Evolutionary conservation across 1,140 invertebrate species (phyloP), one percentile per base, ranked within the genome.

Genomic region (Heterodera schachtii): DNA sequence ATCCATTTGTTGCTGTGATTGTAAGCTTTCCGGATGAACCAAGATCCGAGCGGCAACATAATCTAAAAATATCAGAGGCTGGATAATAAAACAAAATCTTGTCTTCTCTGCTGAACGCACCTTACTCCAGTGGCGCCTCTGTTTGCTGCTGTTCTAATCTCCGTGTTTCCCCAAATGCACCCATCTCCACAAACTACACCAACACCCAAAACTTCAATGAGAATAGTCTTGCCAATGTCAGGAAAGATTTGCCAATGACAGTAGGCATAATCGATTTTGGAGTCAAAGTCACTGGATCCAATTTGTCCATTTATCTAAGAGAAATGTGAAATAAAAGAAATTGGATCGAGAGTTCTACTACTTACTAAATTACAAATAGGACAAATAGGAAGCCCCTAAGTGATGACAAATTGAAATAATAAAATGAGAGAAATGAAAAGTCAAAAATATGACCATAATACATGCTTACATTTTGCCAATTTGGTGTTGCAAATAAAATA

Each of bases 211-310:
- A 78, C 60, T 44, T 78, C 75, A 73, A 78, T 78, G 49, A 6
- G 7, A 21, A 78, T 73, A 8, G n/a, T 52, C 16, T 78, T 52
- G 49, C 49, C 49, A 11, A 52, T 11, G 7, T 69, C 52, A 8
- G 76, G 9, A 8, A 66, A 8, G n/a, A 78, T 49, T n/a, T 41
- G 75, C 76, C 76, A 78, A 78, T 78, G 76, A 52, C 76, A 78
- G 8, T 21, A 77, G 7, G 76, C 43, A 78, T 78, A 78, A 8
- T 78, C 76, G 8, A 16, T 52, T 6, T 11, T 78, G 8, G n/a
- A 41, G n/a, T 78, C 44, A 71, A 66, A 52, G 7, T 8, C 3
- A 73, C n/a, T 73, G 19, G 66, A 31, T 8, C 60, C 76, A 13
- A 78, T 78, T n/a, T 31, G 7, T 41, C 76, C 76, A 44, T 21